Evolutionary conservation across 23 tunicate genomes (phyloP).

Genomic region (Ascidia mentula): DNA sequence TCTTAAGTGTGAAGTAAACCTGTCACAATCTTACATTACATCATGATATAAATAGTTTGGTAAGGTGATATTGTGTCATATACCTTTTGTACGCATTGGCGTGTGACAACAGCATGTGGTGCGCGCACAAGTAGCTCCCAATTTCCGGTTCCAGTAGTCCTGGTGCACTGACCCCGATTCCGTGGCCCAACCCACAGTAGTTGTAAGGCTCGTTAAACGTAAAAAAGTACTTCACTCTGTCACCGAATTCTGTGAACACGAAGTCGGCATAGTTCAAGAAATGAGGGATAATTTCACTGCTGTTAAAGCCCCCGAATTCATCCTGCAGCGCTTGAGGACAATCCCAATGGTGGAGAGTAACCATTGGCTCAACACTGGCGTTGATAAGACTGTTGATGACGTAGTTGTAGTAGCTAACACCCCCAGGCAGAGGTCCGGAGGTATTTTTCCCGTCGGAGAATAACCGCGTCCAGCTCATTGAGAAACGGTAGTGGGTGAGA

Average conservation of each 20-base stretch:
- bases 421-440: conserved; percentile 59
- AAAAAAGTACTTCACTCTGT: conserved; percentile 90
- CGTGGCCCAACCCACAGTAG: conserved; percentile 87
- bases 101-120: conserved; percentile 81
- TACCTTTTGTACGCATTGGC: conserved; percentile 89
- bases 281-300: conserved; percentile 61
- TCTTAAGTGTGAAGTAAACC: too few species aligned
- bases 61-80: too few species aligned
- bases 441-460: conserved; percentile 68
- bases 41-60: too few species aligned
- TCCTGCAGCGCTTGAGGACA: conserved; percentile 73
- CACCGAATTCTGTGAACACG: conserved; percentile 69
- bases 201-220: conserved; percentile 94
- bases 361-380: conserved; percentile 78
- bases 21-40: too few species aligned
- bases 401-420: conserved; percentile 77
- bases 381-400: conserved; percentile 63
- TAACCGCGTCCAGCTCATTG: conserved; percentile 90
- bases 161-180: conserved; percentile 80
- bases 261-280: conserved; percentile 76
- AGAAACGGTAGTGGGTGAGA: conserved; percentile 80
- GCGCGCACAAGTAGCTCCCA: conserved; percentile 90
- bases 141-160: conserved; percentile 54
- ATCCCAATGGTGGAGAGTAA: conserved; percentile 96
- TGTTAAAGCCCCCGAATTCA: conserved; percentile 90